phyloP scores from a whole-genome alignment of 2,888 invertebrate genomes.

The Caenorhabditis uteleia region DNA sequence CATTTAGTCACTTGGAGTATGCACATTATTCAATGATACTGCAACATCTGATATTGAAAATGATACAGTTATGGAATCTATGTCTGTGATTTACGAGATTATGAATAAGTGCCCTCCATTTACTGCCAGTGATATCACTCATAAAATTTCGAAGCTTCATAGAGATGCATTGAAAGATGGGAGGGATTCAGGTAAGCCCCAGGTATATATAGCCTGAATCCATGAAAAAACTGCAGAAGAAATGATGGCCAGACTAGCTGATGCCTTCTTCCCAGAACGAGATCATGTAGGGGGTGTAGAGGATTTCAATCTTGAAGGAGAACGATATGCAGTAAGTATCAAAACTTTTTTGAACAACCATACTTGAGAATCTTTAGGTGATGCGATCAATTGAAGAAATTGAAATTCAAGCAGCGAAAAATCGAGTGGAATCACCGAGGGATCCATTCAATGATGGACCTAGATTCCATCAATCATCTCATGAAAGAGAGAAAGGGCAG shows the following conservation, averaged over 20 bases:
- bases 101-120: conserved; percentile 45
- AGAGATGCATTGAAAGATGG: conserved; percentile 36
- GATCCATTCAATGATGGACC: conserved; percentile 46
- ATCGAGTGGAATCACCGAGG: conserved; percentile 27
- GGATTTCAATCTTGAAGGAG: conserved; percentile 26
- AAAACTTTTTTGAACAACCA: not conserved
- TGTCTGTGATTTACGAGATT: conserved; percentile 39
- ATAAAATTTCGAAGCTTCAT: conserved; percentile 42
- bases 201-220: not conserved
- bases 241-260: conserved; percentile 27
- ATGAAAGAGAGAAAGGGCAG: conserved; percentile 19
- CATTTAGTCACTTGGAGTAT: conserved; percentile 38
- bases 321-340: conserved; percentile 41
- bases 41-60: conserved; percentile 18
- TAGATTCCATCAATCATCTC: conserved; percentile 33
- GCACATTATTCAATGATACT: conserved; percentile 35
- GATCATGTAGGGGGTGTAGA: conserved; percentile 35
- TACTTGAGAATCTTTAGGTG: conserved; percentile 28
- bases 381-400: conserved; percentile 52
- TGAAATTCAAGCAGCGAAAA: conserved; percentile 38
- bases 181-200: conserved; percentile 7
- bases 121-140: conserved; percentile 40
- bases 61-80: conserved; percentile 44
- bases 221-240: conserved; percentile 16
- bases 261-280: conserved; percentile 45